A percentile compares a stretch with the other conserved stretches of the same genome.
These are phyloP conservation scores for Cynodonichthys magdalenae DNA, from an alignment of 2,797 vertebrate genomes.

Conservation along the genomic window DNA sequence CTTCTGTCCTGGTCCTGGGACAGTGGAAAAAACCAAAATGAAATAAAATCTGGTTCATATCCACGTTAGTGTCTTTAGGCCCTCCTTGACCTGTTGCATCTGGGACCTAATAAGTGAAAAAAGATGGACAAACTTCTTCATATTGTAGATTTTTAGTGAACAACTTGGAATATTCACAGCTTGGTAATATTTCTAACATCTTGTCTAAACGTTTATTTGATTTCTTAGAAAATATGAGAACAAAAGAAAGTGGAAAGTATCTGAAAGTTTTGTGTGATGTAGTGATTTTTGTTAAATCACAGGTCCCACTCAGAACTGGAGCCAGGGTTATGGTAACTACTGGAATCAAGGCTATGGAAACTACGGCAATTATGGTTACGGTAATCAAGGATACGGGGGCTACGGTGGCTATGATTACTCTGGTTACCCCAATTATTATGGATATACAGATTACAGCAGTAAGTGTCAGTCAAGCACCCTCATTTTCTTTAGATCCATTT, in stretches of 20 bases:
- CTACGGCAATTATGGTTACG: constrained; percentile 91
- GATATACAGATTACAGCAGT: constrained; percentile 98
- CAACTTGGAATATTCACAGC: no score
- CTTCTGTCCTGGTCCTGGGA: no score
- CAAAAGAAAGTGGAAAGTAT: neutral
- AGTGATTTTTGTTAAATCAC: constrained; percentile 38
- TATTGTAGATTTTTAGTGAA: no score
- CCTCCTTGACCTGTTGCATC: no score
- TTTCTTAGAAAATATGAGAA: neutral
- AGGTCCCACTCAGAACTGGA: constrained; percentile 97
- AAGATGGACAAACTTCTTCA: no score
- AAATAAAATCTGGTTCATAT: no score
- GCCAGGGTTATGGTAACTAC: constrained; percentile 96
- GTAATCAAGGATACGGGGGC: constrained; percentile 96
- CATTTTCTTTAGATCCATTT: neutral
- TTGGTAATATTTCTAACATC: no score
- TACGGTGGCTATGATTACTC: constrained; percentile 98
- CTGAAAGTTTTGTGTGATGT: neutral
- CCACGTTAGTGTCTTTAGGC: no score
- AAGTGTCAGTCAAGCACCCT: constrained; percentile 61
- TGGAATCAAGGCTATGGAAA: constrained; percentile 98
- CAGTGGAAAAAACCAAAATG: no score
- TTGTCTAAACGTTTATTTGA: neutral
- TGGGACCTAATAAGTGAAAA: no score
- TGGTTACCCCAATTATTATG: constrained; percentile 99